Evolutionary conservation across 2,113 vertebrate genomes (phyloP), one percentile per base, ranked within the genome.

Genomic region (Chamaetylas fuelleborni): DNA sequence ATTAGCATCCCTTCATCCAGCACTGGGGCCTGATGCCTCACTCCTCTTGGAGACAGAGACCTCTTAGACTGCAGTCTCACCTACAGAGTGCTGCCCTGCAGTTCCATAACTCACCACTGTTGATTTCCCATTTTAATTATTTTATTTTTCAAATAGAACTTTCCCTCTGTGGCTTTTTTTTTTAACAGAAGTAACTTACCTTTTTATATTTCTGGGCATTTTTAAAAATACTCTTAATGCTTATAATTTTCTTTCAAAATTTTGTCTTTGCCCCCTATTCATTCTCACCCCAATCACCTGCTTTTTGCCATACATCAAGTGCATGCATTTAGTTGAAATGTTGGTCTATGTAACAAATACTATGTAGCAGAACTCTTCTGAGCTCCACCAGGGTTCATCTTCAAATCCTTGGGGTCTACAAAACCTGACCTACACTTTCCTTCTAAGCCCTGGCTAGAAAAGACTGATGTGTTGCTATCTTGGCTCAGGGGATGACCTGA

Each of bases 401-500:
- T 54, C 69, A 86, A 7, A 34, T 31, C 18, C 29, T 34, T 14
- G 20, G 45, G 15, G n/a, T 77, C 23, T 79, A 1, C n/a, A 61
- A 31, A 94, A 66, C 19, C 28, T 76, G 15, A 29, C 4, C 34
- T 87, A 57, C 60, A 7, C 2, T 78, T 85, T 54, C 12, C 14
- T 38, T 33, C 58, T 45, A 3, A 86, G 22, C 12, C 67, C 24
- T 67, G 77, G 8, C 64, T 58, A 2, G 33, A 22, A 22, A 33
- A 31, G 24, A 6, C 20, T 84, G 14, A 81, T 8, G 6, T 69
- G 38, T 31, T 50, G 23, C n/a, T 92, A 0, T 51, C 20, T 17
- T 65, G 56, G 14, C 62, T n/a, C 96, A 99, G 99, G 99, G 54
- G 99, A 99, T 47, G 99, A 99, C 48, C 98, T 99, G 90, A 99